These are phyloP conservation scores for Xiphophorus couchianus DNA, from an alignment of 2,113 vertebrate species.

Conservation along the genomic window DNA sequence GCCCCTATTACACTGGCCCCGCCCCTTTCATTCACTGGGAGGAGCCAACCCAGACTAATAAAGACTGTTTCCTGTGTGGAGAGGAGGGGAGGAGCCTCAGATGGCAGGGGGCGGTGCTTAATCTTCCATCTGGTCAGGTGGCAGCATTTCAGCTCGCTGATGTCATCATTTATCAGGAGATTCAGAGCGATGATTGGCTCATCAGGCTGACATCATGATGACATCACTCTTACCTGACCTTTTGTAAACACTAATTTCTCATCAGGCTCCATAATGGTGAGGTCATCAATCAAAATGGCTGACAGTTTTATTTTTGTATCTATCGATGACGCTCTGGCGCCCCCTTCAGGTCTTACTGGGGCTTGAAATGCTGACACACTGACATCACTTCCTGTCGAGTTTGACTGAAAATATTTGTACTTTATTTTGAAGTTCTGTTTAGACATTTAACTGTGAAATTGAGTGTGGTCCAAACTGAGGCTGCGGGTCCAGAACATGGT, in stretches of 20 bases:
- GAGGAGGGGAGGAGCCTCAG: slow-evolving; percentile 14
- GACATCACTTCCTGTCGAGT: slow-evolving; percentile 33
- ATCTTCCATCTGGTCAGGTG: background rate
- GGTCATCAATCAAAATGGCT: background rate
- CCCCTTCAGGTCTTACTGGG: background rate
- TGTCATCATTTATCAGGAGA: slow-evolving; percentile 5
- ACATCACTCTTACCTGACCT: slow-evolving; percentile 10
- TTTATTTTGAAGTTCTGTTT: slow-evolving; percentile 10
- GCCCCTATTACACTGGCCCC: slow-evolving; percentile 33
- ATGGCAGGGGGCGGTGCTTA: slow-evolving; percentile 11
- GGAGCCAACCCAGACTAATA: slow-evolving; percentile 3
- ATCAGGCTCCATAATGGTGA: background rate
- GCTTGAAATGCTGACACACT: slow-evolving; percentile 7
- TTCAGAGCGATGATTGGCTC: slow-evolving; percentile 11
- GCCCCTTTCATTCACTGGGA: slow-evolving; percentile 6
- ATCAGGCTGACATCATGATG: background rate
- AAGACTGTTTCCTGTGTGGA: slow-evolving; percentile 10
- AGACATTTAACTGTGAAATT: slow-evolving; percentile 57
- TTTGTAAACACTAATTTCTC: slow-evolving; percentile 27
- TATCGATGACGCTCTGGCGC: background rate
- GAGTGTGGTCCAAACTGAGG: slow-evolving; percentile 40
- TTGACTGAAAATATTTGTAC: slow-evolving; percentile 19
- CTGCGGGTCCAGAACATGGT: slow-evolving; percentile 14
- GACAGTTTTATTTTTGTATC: background rate
- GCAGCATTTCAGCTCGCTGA: slow-evolving; percentile 17